Conservation (phyloP, 37 sponge, comb jelly and placozoan species). For the Chondrosia reniformis region DNA sequence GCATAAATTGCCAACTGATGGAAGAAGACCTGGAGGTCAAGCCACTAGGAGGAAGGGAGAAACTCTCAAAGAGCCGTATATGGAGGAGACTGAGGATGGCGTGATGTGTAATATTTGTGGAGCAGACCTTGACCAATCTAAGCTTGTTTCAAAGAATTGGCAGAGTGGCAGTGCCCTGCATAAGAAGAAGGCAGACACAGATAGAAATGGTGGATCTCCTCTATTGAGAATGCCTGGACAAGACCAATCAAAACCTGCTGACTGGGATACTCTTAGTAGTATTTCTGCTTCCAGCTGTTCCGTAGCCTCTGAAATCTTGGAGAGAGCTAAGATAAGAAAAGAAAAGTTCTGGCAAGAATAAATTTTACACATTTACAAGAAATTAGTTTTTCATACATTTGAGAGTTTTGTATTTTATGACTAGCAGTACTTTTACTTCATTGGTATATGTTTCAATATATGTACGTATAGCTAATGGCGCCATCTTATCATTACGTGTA, state of each 20-base stretch:
- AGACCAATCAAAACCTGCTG: background rate
- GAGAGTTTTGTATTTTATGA: too few species aligned
- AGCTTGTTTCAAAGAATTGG: background rate
- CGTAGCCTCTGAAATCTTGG: slow-evolving; percentile 62
- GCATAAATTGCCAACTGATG: background rate
- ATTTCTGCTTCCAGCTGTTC: slow-evolving; percentile 63
- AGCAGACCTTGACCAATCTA: background rate
- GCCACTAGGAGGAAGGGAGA: background rate
- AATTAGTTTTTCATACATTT: too few species aligned
- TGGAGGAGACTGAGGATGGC: background rate
- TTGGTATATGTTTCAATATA: too few species aligned
- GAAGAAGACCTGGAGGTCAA: background rate
- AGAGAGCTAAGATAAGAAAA: slow-evolving; percentile 45
- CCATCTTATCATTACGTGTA: too few species aligned
- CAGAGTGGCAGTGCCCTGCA: too few species aligned
- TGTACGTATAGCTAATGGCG: too few species aligned
- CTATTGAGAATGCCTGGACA: background rate
- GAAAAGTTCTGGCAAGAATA: slow-evolving; percentile 19
- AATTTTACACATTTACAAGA: too few species aligned
- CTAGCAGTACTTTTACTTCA: too few species aligned
- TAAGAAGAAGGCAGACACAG: background rate
- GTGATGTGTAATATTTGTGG: slow-evolving; percentile 4
- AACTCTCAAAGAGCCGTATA: background rate
- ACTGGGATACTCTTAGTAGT: slow-evolving; percentile 37
- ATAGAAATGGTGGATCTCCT: background rate